Evolutionary conservation across 2,113 vertebrate genomes (phyloP).

Genomic region (Abramis brama): DNA sequence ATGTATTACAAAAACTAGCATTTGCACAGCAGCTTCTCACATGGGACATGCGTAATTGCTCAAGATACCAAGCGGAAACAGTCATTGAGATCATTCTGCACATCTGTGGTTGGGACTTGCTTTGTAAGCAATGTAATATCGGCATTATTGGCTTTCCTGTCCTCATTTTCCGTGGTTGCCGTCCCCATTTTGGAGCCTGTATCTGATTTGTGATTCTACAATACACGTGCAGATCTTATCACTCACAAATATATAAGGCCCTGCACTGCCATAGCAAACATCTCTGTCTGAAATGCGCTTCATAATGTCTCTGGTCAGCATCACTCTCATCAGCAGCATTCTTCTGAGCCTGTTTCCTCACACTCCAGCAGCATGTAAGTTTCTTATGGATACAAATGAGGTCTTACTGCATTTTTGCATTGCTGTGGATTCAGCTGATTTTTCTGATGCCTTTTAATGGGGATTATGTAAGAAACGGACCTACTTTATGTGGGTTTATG

Average conservation of each 20-base stretch:
- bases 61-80: background rate
- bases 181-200: constrained; percentile 47
- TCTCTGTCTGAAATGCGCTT: background rate
- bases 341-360: constrained; percentile 52
- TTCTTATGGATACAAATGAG: background rate
- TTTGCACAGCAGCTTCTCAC: background rate
- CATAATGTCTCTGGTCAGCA: constrained; percentile 62
- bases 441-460: background rate
- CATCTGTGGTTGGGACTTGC: constrained; percentile 44
- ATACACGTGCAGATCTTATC: constrained; percentile 3
- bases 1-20: background rate
- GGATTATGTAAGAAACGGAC: background rate
- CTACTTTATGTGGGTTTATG: constrained; percentile 20
- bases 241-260: constrained; percentile 44
- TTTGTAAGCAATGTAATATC: constrained; percentile 50
- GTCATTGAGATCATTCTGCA: constrained; percentile 7
- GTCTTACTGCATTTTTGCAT: background rate
- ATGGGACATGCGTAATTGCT: background rate
- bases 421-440: background rate
- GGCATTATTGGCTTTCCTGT: constrained; percentile 68
- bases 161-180: constrained; percentile 56
- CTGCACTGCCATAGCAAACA: background rate
- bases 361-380: constrained; percentile 65
- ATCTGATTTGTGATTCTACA: background rate
- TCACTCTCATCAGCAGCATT: constrained; percentile 54